These are phyloP conservation scores for Leuctra nigra DNA, from an alignment of 2,888 invertebrate species.

Conservation along the genomic window DNA sequence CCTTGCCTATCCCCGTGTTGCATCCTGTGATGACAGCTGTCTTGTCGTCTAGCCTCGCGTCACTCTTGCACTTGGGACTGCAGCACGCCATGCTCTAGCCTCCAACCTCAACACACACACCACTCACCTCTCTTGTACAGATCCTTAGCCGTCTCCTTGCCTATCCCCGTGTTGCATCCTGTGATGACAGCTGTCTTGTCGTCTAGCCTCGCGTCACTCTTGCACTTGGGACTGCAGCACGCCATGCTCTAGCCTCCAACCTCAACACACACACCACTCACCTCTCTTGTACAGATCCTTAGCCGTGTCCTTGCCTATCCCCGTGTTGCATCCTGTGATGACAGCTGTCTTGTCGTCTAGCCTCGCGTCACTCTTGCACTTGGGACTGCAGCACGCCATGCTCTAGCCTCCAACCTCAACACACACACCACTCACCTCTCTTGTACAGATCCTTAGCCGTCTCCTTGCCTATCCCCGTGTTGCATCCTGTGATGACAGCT, in stretches of 20 bases:
- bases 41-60: too few species aligned
- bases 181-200: slow-evolving; percentile 45
- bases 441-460: slow-evolving; percentile 39
- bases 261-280: slow-evolving; percentile 32
- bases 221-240: slow-evolving; percentile 21
- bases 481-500: slow-evolving; percentile 42
- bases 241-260: too few species aligned
- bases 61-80: neutral
- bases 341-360: slow-evolving; percentile 43
- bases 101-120: too few species aligned
- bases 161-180: slow-evolving; percentile 38
- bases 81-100: neutral
- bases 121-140: slow-evolving; percentile 42
- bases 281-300: slow-evolving; percentile 43
- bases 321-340: slow-evolving; percentile 40
- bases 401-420: too few species aligned
- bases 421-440: slow-evolving; percentile 38
- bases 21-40: slow-evolving; percentile 43
- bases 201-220: slow-evolving; percentile 33
- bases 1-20: slow-evolving; percentile 37
- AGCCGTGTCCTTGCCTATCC: slow-evolving; percentile 39
- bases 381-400: slow-evolving; percentile 18
- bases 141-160: slow-evolving; percentile 39
- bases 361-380: slow-evolving; percentile 25
- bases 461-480: slow-evolving; percentile 37